Percentiles rank a stretch among this genome's conserved stretches.
Evolutionary conservation across 2,113 vertebrate genomes (phyloP).

Genomic region (Collichthys lucidus): DNA sequence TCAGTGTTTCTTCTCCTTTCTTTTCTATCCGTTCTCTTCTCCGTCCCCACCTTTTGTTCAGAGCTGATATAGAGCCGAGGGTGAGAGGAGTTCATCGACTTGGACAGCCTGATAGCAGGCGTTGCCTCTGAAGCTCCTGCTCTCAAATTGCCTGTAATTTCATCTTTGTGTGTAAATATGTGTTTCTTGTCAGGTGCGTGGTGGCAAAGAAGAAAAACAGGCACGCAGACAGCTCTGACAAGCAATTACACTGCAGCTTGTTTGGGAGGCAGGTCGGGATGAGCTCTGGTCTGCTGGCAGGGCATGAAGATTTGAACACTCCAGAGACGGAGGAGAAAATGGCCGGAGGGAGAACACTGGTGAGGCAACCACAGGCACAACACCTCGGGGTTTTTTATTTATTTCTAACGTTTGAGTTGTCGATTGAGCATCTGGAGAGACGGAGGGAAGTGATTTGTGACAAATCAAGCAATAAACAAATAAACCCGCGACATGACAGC

Average conservation of each 20-base stretch:
- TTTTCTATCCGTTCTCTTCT: neutral
- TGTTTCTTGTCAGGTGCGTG: constrained; percentile 78
- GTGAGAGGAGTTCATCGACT: constrained; percentile 58
- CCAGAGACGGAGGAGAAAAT: constrained; percentile 25
- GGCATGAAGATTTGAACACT: constrained; percentile 44
- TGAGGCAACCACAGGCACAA: constrained; percentile 6
- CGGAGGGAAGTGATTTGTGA: constrained; percentile 6
- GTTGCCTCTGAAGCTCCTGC: constrained; percentile 33
- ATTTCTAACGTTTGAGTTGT: constrained; percentile 18
- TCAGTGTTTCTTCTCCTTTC: neutral
- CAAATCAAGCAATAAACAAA: neutral
- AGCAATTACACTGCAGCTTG: constrained; percentile 76
- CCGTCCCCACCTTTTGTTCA: constrained; percentile 2
- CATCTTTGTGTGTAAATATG: constrained; percentile 79
- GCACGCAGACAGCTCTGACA: constrained; percentile 77
- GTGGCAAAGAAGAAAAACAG: constrained; percentile 56
- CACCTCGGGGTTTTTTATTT: neutral
- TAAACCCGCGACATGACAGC: neutral
- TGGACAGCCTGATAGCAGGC: constrained; percentile 57
- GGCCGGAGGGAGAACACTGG: constrained; percentile 35
- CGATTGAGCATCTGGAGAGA: constrained; percentile 16
- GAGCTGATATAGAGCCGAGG: constrained; percentile 35
- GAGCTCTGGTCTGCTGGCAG: constrained; percentile 42
- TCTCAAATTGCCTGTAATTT: constrained; percentile 76
- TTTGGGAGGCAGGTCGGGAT: constrained; percentile 64